A percentile compares a stretch with the other conserved stretches of the same genome.
These are phyloP conservation scores for Phaethornis superciliosus DNA, from an alignment of 2,113 vertebrate genomes.

Conservation along the genomic window DNA sequence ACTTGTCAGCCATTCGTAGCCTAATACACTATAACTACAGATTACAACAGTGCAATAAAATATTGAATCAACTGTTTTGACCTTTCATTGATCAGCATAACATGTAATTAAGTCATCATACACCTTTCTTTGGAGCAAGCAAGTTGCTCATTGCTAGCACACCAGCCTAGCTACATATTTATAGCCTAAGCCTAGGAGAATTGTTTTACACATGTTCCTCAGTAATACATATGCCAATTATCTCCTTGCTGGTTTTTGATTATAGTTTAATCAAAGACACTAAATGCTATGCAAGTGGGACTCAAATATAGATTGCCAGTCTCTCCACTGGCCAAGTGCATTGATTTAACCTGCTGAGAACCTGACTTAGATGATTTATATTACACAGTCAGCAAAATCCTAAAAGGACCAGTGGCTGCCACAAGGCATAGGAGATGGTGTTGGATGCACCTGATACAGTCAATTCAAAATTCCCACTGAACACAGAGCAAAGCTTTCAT, in stretches of 20 bases:
- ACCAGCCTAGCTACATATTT: neutral
- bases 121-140: neutral
- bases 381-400: neutral
- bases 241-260: slow-evolving; percentile 1
- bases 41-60: slow-evolving; percentile 46
- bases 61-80: slow-evolving; percentile 58
- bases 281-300: neutral
- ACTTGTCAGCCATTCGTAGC: slow-evolving; percentile 15
- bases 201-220: neutral
- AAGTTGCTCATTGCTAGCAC: neutral
- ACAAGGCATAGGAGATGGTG: neutral
- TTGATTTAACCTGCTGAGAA: neutral
- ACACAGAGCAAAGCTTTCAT: neutral
- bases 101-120: slow-evolving; percentile 37
- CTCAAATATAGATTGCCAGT: neutral
- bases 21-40: slow-evolving; percentile 26
- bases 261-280: neutral
- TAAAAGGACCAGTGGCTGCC: neutral
- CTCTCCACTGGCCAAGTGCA: neutral
- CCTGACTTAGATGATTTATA: neutral
- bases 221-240: neutral
- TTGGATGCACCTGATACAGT: neutral
- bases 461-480: neutral
- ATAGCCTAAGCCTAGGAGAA: neutral
- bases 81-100: neutral